Conservation (phyloP, 2,888 invertebrate genomes). For the Oscheius myriophilus region DNA sequence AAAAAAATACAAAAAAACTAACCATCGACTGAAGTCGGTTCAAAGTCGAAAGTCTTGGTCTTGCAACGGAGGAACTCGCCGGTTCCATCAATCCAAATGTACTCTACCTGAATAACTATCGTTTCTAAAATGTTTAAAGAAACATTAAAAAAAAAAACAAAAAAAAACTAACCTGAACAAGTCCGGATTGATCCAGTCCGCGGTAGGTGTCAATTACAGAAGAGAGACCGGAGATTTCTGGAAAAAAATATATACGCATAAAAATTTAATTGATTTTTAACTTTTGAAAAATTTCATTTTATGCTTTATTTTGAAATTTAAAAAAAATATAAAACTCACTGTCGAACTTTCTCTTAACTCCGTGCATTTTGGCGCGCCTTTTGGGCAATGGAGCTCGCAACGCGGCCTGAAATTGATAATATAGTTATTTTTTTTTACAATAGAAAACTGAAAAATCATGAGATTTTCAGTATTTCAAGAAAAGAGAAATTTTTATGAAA, state of each 20-base stretch:
- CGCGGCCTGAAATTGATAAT: too few relatives aligned
- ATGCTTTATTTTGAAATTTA: too few relatives aligned
- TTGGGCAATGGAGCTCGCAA: too few relatives aligned
- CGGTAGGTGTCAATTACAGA: conserved; percentile 36
- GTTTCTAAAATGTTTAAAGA: not conserved
- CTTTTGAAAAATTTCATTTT: too few relatives aligned
- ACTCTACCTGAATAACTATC: conserved; percentile 77
- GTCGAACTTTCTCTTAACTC: conserved; percentile 41
- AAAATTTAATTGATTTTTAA: not conserved
- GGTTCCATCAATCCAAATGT: conserved; percentile 92
- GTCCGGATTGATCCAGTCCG: conserved; percentile 47
- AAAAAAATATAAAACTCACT: conserved; percentile 36
- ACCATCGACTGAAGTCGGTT: conserved; percentile 78
- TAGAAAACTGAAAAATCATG: too few relatives aligned
- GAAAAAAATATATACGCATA: conserved; percentile 7
- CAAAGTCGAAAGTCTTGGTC: conserved; percentile 84
- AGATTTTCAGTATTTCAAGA: too few relatives aligned
- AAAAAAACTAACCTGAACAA: conserved; percentile 35
- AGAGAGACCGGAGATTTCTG: conserved; percentile 42
- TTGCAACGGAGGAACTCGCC: conserved; percentile 88
- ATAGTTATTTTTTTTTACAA: too few relatives aligned
- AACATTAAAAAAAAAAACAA: not conserved
- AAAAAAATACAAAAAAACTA: conserved; percentile 8
- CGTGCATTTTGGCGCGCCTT: conserved; percentile 11
- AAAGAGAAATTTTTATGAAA: too few relatives aligned